Conservation (phyloP, 2,113 vertebrate species). For the Mastomys natalensis region DNA sequence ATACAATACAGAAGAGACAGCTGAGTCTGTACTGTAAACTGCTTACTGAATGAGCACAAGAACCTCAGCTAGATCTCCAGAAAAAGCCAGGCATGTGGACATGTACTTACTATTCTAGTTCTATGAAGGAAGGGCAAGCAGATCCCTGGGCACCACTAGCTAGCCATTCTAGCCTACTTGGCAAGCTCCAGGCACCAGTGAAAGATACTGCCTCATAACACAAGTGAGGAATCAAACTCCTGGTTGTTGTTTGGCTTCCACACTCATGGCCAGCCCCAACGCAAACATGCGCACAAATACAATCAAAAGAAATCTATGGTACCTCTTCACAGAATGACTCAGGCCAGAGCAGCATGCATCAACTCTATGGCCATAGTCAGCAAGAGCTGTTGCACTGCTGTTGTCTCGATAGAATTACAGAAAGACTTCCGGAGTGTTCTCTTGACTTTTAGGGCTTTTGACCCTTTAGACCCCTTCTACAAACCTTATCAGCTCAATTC, state of each 20-base stretch:
- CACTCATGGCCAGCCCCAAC: not conserved
- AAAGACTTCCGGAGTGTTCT: not conserved
- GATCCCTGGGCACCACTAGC: not conserved
- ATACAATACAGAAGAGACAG: not conserved
- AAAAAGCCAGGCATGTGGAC: not conserved
- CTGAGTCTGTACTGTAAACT: no score
- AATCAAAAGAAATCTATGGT: not conserved
- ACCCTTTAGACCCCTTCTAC: not conserved
- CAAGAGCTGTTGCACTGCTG: not conserved
- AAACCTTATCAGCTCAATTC: not conserved
- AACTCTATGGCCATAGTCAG: not conserved
- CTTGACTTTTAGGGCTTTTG: not conserved
- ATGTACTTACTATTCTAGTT: not conserved
- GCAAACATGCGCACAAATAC: not conserved
- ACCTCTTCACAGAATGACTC: not conserved
- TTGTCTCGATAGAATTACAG: not conserved
- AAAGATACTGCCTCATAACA: not conserved
- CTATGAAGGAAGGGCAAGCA: not conserved
- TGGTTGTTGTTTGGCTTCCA: not conserved
- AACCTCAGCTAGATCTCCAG: no score
- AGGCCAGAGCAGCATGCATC: not conserved
- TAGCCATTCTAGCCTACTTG: not conserved
- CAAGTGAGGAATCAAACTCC: not conserved
- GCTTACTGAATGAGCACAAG: not conserved
- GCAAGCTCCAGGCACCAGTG: not conserved